Evolutionary conservation across 2,797 vertebrate genomes (phyloP).

Genomic region (Bovichtus variegatus): DNA sequence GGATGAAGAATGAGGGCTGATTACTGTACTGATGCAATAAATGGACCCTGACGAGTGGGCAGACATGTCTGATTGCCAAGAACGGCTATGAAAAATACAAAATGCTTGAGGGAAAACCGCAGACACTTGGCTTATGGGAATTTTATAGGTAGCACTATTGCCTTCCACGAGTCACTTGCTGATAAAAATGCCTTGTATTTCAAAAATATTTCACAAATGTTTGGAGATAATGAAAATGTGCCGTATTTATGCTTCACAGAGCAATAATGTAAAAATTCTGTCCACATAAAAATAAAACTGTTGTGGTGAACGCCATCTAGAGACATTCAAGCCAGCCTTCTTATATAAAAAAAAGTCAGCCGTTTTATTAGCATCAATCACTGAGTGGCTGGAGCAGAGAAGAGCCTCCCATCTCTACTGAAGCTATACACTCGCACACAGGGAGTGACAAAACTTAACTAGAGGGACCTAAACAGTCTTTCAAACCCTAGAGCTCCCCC

Average conservation of each 20-base stretch:
- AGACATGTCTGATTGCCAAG: conserved; percentile 36
- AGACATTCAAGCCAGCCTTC: background rate
- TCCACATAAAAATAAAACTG: background rate
- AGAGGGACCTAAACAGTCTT: background rate
- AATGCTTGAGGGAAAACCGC: conserved; percentile 4
- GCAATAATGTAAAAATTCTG: conserved; percentile 1
- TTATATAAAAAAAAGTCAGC: conserved; percentile 14
- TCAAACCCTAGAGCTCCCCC: background rate
- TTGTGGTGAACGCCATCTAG: background rate
- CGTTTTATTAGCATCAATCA: background rate
- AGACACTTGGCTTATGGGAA: background rate
- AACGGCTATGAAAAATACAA: background rate
- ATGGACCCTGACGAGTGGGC: conserved; percentile 17
- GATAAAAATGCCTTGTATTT: background rate
- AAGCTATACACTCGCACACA: background rate
- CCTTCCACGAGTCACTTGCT: background rate
- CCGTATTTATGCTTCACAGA: conserved; percentile 6
- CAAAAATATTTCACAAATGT: conserved; percentile 1
- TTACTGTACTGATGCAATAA: conserved; percentile 55
- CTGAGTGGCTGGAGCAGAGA: background rate
- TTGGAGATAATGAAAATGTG: conserved; percentile 5
- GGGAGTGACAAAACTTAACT: background rate
- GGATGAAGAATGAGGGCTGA: conserved; percentile 45
- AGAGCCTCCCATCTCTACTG: background rate
- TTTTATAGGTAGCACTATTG: background rate